Evolutionary conservation across 2,797 vertebrate species (phyloP).

Genomic region (Anguilla pacifica): DNA sequence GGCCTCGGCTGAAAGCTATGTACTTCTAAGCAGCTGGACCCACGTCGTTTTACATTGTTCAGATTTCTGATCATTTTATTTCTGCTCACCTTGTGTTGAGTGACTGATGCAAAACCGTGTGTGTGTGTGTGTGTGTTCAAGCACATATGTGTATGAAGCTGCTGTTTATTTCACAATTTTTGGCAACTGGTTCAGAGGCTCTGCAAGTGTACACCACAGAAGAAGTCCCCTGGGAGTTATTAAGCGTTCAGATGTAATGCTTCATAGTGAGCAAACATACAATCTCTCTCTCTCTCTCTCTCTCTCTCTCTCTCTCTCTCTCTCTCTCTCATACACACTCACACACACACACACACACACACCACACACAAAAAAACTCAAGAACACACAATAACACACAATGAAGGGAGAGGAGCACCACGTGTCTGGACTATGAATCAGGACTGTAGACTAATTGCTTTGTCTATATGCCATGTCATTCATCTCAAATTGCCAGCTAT

Average conservation of each 20-base stretch:
- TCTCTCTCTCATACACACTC: slow-evolving; percentile 1
- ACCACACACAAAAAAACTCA: not conserved
- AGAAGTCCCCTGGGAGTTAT: not conserved
- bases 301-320: not conserved
- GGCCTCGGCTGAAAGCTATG: slow-evolving; percentile 40
- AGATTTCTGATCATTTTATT: slow-evolving; percentile 2
- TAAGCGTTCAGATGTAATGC: slow-evolving; percentile 9
- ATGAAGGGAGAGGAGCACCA: slow-evolving; percentile 52
- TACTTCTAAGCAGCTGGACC: slow-evolving; percentile 39
- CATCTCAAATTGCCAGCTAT: not conserved
- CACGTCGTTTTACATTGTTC: slow-evolving; percentile 36
- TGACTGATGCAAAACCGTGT: not conserved
- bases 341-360: slow-evolving; percentile 29
- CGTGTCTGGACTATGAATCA: slow-evolving; percentile 62
- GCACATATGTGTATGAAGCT: not conserved
- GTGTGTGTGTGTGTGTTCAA: not conserved
- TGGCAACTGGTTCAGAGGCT: not conserved
- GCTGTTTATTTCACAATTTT: not conserved
- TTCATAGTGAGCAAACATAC: not conserved
- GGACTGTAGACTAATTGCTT: slow-evolving; percentile 64
- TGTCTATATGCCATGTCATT: slow-evolving; percentile 45
- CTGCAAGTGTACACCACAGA: not conserved
- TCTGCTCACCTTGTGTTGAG: not conserved
- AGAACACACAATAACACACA: slow-evolving; percentile 22
- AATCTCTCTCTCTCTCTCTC: not conserved